phyloP scores from a whole-genome alignment of 2,888 invertebrate species.

The Rhingia campestris region DNA sequence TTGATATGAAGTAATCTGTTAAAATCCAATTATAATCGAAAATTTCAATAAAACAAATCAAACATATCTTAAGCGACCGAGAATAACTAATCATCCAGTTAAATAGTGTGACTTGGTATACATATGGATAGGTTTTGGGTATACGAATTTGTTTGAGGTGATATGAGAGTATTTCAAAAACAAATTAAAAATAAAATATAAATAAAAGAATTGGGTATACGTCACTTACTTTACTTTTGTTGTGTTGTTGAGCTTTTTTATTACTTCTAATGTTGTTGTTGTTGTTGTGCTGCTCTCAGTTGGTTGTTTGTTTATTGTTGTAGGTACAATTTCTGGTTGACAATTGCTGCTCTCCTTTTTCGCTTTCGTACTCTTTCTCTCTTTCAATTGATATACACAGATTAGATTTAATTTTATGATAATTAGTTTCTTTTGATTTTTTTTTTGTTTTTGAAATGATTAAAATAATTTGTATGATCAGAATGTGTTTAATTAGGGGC shows the following conservation, averaged over 20 bases:
- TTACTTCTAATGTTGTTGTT: conserved; percentile 28
- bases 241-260: conserved; percentile 60
- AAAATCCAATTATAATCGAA: too few species aligned
- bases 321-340: conserved; percentile 52
- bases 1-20: too few species aligned
- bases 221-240: conserved; percentile 56
- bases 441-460: conserved; percentile 51
- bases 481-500: conserved; percentile 37
- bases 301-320: conserved; percentile 44
- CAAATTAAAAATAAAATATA: background rate
- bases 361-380: conserved; percentile 37
- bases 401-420: conserved; percentile 63
- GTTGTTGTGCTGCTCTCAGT: conserved; percentile 40
- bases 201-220: background rate
- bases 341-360: conserved; percentile 47
- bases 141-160: background rate
- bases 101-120: background rate
- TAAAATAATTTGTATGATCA: conserved; percentile 21
- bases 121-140: background rate
- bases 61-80: too few species aligned
- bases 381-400: conserved; percentile 39
- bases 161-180: background rate
- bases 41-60: too few species aligned
- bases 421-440: conserved; percentile 47
- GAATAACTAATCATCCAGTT: too few species aligned